Percentiles rank a stretch among this genome's conserved stretches.
phyloP scores from a whole-genome alignment of 2,888 invertebrate species.

The Mesorhabditis sp. region DNA sequence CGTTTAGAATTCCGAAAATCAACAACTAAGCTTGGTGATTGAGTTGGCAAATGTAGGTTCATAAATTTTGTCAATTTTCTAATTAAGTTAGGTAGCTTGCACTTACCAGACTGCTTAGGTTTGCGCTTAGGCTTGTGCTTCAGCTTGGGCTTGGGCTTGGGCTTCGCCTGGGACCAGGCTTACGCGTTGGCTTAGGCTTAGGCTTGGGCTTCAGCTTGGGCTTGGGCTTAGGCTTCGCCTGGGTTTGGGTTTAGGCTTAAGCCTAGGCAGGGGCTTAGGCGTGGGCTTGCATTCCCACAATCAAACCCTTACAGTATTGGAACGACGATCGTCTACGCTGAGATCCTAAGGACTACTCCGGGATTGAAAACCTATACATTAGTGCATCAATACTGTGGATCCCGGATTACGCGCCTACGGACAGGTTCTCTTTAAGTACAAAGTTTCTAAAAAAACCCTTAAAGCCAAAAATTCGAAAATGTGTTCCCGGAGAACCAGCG shows the following conservation, averaged over 20 bases:
- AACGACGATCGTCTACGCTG: not conserved
- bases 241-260: no score
- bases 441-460: not conserved
- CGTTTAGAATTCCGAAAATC: not conserved
- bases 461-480: not conserved
- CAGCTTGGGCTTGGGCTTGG: no score
- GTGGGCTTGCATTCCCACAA: not conserved
- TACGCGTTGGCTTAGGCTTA: no score
- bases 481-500: not conserved
- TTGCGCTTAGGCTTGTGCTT: no score
- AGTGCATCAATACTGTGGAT: not conserved
- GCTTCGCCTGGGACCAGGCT: no score
- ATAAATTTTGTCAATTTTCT: not conserved
- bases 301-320: not conserved
- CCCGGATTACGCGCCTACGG: not conserved
- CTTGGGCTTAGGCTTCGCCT: no score
- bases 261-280: no score
- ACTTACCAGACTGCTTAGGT: no score
- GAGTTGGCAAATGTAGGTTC: not conserved
- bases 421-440: not conserved
- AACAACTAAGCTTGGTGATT: not conserved
- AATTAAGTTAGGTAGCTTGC: not conserved
- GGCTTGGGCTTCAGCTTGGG: no score
- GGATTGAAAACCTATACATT: not conserved
- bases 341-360: not conserved